Conservation (phyloP, 2,113 vertebrate genomes). For the Callospermophilus lateralis region DNA sequence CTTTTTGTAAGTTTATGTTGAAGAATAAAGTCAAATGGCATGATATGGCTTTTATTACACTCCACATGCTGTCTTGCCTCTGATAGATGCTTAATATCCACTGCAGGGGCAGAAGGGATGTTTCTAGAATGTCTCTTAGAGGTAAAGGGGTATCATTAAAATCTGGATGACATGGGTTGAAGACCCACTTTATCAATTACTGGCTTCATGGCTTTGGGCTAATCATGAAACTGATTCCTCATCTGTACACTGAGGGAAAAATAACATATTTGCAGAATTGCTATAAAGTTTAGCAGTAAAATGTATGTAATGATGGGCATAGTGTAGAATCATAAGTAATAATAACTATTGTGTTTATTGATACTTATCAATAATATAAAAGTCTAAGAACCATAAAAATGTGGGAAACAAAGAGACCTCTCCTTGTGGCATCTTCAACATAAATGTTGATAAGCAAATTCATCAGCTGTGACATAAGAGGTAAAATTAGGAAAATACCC, state of each 20-base stretch:
- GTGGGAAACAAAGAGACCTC: neutral
- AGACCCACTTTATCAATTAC: neutral
- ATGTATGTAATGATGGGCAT: neutral
- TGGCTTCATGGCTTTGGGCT: neutral
- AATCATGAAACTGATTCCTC: neutral
- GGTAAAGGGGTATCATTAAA: neutral
- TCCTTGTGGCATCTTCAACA: neutral
- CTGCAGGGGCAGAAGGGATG: neutral
- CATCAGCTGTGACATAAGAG: neutral
- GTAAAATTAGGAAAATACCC: slow-evolving; percentile 18
- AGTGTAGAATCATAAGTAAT: neutral
- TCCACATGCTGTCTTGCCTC: neutral
- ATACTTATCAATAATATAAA: neutral
- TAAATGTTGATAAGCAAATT: slow-evolving; percentile 37
- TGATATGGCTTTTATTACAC: neutral
- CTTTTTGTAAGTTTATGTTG: slow-evolving; percentile 3
- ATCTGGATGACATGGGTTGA: neutral
- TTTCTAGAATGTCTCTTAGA: neutral
- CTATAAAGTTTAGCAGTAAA: neutral
- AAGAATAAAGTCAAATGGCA: neutral
- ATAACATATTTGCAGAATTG: neutral
- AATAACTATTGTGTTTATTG: neutral
- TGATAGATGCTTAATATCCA: neutral
- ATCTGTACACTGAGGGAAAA: neutral
- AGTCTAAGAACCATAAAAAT: neutral